Conservation (phyloP, 2,888 invertebrate genomes). For the Sicus ferrugineus region DNA sequence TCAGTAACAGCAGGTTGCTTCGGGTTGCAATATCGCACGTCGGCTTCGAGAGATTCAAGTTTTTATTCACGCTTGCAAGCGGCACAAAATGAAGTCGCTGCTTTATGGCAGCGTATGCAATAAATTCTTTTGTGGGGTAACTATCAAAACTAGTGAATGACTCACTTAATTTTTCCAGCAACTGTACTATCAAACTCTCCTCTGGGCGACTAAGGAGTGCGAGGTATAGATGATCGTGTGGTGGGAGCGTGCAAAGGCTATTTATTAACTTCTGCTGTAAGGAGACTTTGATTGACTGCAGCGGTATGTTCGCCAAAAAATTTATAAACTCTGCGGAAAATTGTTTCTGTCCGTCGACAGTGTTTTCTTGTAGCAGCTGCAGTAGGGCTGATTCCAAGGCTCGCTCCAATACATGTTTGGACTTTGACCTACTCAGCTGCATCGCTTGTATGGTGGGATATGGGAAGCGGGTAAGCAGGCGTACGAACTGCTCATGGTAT, state of each 20-base stretch:
- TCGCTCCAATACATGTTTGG: conserved; percentile 44
- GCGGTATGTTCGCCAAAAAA: conserved; percentile 51
- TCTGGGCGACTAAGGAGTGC: conserved; percentile 50
- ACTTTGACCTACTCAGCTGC: conserved; percentile 37
- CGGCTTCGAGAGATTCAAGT: conserved; percentile 44
- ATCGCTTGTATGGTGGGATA: conserved; percentile 51
- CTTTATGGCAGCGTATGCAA: conserved; percentile 49
- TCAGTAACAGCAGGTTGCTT: conserved; percentile 55
- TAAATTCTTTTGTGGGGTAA: conserved; percentile 48
- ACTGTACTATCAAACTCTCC: conserved; percentile 42
- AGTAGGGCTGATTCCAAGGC: conserved; percentile 41
- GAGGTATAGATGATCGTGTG: conserved; percentile 46
- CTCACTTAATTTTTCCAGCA: conserved; percentile 43
- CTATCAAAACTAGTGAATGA: conserved; percentile 38
- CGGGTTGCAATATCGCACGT: conserved; percentile 49
- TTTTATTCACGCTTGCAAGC: conserved; percentile 47
- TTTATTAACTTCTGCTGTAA: conserved; percentile 43
- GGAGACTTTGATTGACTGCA: conserved; percentile 44
- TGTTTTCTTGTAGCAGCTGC: conserved; percentile 40
- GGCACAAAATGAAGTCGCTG: conserved; percentile 55
- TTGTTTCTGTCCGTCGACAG: conserved; percentile 34
- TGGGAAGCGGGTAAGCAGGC: conserved; percentile 41
- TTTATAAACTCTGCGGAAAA: conserved; percentile 45
- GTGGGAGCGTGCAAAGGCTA: conserved; percentile 28
- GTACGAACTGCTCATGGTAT: conserved; percentile 39